Evolutionary conservation across 2,113 vertebrate species (phyloP).

Genomic region (Hepsetus odoe): DNA sequence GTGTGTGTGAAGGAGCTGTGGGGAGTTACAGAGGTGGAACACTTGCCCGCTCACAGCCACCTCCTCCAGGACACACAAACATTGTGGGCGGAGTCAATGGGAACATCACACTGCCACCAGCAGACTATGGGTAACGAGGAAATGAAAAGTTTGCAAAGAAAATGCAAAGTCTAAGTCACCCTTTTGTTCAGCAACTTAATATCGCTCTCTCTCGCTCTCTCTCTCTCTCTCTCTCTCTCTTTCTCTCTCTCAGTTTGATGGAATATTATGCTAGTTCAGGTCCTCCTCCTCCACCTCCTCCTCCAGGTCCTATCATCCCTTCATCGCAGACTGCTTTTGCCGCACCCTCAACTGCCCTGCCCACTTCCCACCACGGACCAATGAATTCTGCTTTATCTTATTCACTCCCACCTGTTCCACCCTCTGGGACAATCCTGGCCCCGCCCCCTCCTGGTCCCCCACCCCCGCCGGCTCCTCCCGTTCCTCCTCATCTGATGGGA

Average conservation of each 20-base stretch:
- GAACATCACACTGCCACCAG: constrained; percentile 66
- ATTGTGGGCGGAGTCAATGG: constrained; percentile 76
- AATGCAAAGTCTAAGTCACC: too few species aligned
- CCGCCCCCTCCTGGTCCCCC: constrained; percentile 74
- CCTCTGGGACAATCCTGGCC: constrained; percentile 71
- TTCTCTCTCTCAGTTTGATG: constrained; percentile 70
- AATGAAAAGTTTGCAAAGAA: too few species aligned
- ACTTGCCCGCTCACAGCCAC: constrained; percentile 76
- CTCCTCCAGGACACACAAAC: constrained; percentile 77
- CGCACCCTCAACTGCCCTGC: constrained; percentile 75
- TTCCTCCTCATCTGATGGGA: constrained; percentile 8
- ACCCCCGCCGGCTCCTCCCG: constrained; percentile 68
- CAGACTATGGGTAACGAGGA: constrained; percentile 81
- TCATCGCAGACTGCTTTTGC: constrained; percentile 83
- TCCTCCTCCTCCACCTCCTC: constrained; percentile 59
- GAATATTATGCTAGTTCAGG: constrained; percentile 77
- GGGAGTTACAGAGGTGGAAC: constrained; percentile 78
- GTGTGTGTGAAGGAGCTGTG: constrained; percentile 55
- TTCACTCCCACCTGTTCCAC: constrained; percentile 67
- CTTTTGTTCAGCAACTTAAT: too few species aligned
- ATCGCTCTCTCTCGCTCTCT: constrained; percentile 50
- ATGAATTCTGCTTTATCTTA: constrained; percentile 57
- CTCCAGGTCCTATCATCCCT: constrained; percentile 79
- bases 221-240: background rate
- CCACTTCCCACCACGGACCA: constrained; percentile 64